These are phyloP conservation scores for Hirudinaria manillensis DNA, from an alignment of 2,888 invertebrate genomes.

Conservation along the genomic window DNA sequence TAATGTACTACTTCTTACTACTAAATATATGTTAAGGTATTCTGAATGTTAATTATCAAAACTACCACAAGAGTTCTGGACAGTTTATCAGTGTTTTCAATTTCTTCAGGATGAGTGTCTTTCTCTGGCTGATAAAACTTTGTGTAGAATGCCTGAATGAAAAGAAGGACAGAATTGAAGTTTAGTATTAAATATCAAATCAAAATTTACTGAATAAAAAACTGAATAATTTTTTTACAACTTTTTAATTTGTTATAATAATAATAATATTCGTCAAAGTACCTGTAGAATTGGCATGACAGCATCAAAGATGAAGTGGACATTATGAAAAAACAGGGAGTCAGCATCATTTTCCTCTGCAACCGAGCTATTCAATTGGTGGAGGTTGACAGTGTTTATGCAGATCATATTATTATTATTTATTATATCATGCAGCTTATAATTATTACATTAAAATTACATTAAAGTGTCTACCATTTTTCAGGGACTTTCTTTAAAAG, in stretches of 20 bases:
- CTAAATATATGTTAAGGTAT: too few relatives aligned
- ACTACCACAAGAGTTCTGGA: conserved; percentile 49
- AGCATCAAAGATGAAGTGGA: conserved; percentile 51
- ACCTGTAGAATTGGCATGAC: conserved; percentile 50
- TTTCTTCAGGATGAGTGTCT: conserved; percentile 46
- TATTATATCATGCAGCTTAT: background rate
- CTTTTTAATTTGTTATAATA: background rate
- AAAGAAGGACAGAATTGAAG: background rate
- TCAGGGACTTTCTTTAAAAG: conserved; percentile 39
- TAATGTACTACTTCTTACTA: too few relatives aligned
- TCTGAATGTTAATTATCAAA: too few relatives aligned
- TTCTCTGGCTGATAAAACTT: conserved; percentile 51
- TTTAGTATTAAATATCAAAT: background rate
- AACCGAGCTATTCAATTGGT: conserved; percentile 24
- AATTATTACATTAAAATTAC: background rate
- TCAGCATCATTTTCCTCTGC: conserved; percentile 33
- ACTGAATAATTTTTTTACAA: background rate
- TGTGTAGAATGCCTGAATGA: conserved; percentile 47
- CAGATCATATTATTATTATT: background rate
- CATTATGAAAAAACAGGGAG: conserved; percentile 45
- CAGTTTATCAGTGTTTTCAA: conserved; percentile 50
- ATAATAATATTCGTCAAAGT: background rate
- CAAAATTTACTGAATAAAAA: background rate
- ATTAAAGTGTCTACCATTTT: conserved; percentile 36
- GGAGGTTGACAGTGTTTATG: background rate